Evolutionary conservation across 2,797 vertebrate species (phyloP).

Genomic region (Labroides dimidiatus): DNA sequence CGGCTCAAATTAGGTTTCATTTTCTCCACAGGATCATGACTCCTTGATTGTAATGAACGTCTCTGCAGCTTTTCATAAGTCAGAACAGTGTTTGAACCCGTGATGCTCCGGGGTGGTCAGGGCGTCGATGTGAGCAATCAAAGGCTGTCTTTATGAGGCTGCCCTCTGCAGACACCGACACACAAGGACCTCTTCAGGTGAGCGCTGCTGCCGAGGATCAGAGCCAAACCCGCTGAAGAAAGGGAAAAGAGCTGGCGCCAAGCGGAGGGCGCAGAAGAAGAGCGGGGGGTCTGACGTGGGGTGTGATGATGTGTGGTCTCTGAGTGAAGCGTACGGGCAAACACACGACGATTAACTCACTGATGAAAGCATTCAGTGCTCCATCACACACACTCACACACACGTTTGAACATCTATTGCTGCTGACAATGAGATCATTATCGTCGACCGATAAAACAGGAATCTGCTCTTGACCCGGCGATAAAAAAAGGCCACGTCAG

Average conservation of each 20-base stretch:
- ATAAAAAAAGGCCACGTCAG: not conserved
- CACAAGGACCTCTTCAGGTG: slow-evolving; percentile 62
- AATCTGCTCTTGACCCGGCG: slow-evolving; percentile 5
- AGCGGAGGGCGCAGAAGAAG: not conserved
- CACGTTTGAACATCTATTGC: not conserved
- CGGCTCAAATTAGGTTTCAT: slow-evolving; percentile 32
- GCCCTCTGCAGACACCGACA: slow-evolving; percentile 35
- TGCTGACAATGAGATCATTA: slow-evolving; percentile 31
- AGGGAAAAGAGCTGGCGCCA: not conserved
- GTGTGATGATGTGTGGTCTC: slow-evolving; percentile 21
- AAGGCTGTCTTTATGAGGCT: slow-evolving; percentile 54
- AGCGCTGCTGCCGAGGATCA: not conserved
- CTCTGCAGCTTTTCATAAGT: not conserved
- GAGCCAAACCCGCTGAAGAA: slow-evolving; percentile 23
- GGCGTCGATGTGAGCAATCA: slow-evolving; percentile 49
- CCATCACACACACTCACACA: not conserved
- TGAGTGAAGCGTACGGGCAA: slow-evolving; percentile 9
- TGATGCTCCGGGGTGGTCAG: slow-evolving; percentile 38
- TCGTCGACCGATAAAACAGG: slow-evolving; percentile 7
- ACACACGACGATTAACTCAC: slow-evolving; percentile 26
- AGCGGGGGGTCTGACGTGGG: slow-evolving; percentile 18
- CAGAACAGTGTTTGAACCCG: slow-evolving; percentile 13
- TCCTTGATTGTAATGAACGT: slow-evolving; percentile 19
- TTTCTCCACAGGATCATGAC: slow-evolving; percentile 35
- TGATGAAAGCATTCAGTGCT: slow-evolving; percentile 31